Base-by-base conservation (phyloP, 2,888 invertebrate species). In the Molanna angustata region DNA sequence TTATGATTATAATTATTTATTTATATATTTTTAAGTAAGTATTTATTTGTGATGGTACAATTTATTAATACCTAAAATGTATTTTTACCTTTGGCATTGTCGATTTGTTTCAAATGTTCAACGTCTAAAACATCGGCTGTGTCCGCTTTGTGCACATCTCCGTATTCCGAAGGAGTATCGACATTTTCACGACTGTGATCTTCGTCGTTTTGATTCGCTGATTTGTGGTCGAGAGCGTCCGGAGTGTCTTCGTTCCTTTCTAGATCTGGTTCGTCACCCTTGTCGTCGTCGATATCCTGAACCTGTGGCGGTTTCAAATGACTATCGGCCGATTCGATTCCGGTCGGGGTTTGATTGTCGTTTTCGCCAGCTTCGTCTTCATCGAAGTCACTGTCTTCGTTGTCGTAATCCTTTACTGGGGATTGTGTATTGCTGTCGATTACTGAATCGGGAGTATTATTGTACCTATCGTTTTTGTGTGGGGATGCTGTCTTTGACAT, bases 101-200 rank as follows among this genome's bases (percentile, higher is more conserved):
- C 43, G n/a, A 4, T 49, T 70, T 72, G 70, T 66, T 71, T 72
- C 68, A 71, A 68, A 71, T 70, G 71, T 64, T 68, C 69, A 64
- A 67, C 69, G 62, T 70, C 67, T 64, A 68, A 66, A 58, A 69
- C 63, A 62, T 71, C 73, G 59, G 70, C 67, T 52, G 71, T 70
- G 62, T 69, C 69, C 65, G 69, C 69, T 62, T 69, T 67, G 64
- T 69, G 68, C 48, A 67, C 66, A 60, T 73, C 71, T 61, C 69
- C 71, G 63, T 73, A 70, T 66, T 76, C 76, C 54, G 71, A 69
- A 59, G 69, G 65, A 62, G 66, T 65, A 58, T 73, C 72, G 69
- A 74, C 76, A 64, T 76, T 68, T 66, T 76, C 67, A 51, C 78
- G 78, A 62, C 80, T 80, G 58, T 79, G 80, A 58, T 80, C 79